Conservation (phyloP, 2,888 invertebrate genomes). For the Muscina levida region DNA sequence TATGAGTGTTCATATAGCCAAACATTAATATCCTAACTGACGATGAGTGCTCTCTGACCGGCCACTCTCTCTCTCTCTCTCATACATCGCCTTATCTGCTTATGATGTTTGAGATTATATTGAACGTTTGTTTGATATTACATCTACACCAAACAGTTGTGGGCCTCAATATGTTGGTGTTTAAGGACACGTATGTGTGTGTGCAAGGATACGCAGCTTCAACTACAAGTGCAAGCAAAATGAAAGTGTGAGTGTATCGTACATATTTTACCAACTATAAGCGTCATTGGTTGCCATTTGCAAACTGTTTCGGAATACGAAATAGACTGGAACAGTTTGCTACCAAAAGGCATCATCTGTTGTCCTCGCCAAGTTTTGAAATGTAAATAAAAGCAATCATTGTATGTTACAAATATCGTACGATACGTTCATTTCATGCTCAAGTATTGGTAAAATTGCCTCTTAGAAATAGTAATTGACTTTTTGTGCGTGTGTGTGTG, state of each 20-base stretch:
- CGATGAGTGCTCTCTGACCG: too few species aligned
- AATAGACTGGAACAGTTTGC: conserved; percentile 42
- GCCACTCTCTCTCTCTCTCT: too few species aligned
- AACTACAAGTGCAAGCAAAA: conserved; percentile 22
- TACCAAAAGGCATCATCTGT: conserved; percentile 55
- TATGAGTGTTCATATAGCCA: conserved; percentile 9
- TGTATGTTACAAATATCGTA: too few species aligned
- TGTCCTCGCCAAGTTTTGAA: conserved; percentile 24
- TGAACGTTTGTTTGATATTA: conserved; percentile 54
- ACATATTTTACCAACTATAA: conserved; percentile 32
- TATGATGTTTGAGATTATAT: conserved; percentile 45
- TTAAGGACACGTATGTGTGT: too few species aligned
- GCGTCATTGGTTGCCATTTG: conserved; percentile 59
- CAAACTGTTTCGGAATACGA: conserved; percentile 64
- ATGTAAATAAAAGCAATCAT: conserved; percentile 6
- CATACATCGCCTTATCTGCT: not conserved
- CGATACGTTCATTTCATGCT: not conserved
- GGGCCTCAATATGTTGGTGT: too few species aligned
- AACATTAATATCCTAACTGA: too few species aligned
- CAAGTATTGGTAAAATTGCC: conserved; percentile 29
- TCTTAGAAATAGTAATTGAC: conserved; percentile 55
- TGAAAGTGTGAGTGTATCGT: not conserved
- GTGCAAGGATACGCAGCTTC: not conserved
- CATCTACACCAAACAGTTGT: too few species aligned
- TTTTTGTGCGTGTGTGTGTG: conserved; percentile 36